These are phyloP conservation scores for Loriculus beryllinus DNA, from an alignment of 2,797 vertebrate species.

Conservation along the genomic window DNA sequence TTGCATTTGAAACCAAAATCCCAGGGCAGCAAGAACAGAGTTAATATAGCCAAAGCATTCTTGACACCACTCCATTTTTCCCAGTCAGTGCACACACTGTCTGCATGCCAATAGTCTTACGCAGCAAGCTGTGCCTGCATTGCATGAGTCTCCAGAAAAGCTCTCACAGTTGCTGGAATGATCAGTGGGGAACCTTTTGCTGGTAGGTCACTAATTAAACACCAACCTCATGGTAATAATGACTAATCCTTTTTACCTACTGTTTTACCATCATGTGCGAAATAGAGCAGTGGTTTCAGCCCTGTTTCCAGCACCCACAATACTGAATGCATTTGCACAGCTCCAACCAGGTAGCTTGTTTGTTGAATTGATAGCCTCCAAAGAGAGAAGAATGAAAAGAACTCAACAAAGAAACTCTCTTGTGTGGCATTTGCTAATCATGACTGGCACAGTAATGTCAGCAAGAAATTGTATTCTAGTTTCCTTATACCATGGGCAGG, in stretches of 20 bases:
- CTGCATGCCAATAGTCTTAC: slow-evolving; percentile 6
- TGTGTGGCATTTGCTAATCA: background rate
- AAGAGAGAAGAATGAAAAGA: background rate
- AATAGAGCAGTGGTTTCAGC: background rate
- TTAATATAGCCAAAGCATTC: slow-evolving; percentile 9
- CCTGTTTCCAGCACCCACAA: background rate
- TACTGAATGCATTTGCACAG: background rate
- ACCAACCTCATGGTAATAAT: background rate
- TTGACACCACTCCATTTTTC: slow-evolving; percentile 2
- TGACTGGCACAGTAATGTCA: background rate
- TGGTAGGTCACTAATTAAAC: background rate
- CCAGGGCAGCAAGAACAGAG: slow-evolving; percentile 11
- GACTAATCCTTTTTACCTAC: background rate
- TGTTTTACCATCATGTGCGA: background rate
- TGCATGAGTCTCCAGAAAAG: background rate
- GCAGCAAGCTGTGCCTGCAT: background rate
- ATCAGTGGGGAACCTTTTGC: background rate
- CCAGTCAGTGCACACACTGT: background rate
- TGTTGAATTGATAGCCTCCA: background rate
- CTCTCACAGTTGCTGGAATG: background rate
- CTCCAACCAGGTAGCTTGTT: background rate
- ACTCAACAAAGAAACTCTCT: background rate
- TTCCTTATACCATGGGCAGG: background rate
- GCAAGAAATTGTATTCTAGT: background rate
- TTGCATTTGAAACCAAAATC: background rate